Evolutionary conservation across 35 echinoderm and acorn worm genomes (phyloP).

Genomic region (Holothuria glaberrima): DNA sequence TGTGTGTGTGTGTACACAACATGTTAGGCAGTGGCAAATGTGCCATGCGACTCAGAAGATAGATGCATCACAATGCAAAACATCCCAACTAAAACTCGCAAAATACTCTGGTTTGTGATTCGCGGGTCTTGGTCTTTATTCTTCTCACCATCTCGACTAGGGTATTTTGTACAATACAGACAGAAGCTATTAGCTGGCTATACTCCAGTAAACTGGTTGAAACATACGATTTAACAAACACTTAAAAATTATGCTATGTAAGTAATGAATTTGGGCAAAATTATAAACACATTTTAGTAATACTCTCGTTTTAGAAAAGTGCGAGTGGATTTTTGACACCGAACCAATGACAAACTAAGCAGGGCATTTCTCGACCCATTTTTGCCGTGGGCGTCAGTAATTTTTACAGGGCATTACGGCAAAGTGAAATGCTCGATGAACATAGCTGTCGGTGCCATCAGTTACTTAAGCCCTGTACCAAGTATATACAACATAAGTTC

Average conservation of each 20-base stretch:
- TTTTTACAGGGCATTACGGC: background rate
- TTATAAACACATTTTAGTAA: background rate
- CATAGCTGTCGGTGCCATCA: background rate
- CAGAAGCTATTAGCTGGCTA: slow-evolving; percentile 6
- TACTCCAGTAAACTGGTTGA: background rate
- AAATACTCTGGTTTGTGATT: too few relatives aligned
- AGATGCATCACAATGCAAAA: too few relatives aligned
- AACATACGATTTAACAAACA: slow-evolving; percentile 8
- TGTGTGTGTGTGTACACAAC: too few relatives aligned
- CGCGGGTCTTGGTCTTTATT: too few relatives aligned
- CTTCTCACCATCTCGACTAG: background rate
- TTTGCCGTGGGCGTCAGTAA: background rate
- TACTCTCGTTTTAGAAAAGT: background rate
- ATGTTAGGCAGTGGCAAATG: too few relatives aligned
- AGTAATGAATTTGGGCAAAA: background rate
- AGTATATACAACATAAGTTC: background rate
- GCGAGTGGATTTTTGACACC: slow-evolving; percentile 1
- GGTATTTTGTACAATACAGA: background rate
- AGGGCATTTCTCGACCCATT: background rate
- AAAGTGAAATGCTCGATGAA: background rate
- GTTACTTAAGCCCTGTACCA: background rate
- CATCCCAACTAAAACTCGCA: too few relatives aligned
- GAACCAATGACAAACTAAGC: background rate
- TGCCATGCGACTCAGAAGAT: too few relatives aligned
- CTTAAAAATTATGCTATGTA: background rate